Evolutionary conservation across 2,113 vertebrate species (phyloP), one percentile per base, ranked within the genome.

Genomic region (Lophura nycthemera): DNA sequence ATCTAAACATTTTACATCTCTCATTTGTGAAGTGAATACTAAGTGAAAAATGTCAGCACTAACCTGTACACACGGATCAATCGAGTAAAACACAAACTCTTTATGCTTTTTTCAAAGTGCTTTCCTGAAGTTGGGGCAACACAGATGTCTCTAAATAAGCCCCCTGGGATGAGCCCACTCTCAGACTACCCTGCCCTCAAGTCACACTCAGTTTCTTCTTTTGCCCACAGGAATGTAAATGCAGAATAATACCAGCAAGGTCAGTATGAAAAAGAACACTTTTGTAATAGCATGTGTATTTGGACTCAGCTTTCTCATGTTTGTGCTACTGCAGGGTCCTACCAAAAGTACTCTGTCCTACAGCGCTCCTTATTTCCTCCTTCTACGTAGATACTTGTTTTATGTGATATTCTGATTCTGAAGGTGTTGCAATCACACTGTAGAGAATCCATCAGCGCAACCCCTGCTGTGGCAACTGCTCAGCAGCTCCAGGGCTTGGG

Each of bases 1-100:
- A 85, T 96, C 94, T 86, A 57, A 94, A 70, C 66, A 76, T 88
- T 83, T 82, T 83, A 60, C n/a, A 32, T 80, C 82, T 88, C 74
- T 93, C 65, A 88, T 95, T 83, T 90, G 77, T 85, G 76, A 91
- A 84, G 85, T 34, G 94, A 96, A 95, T 91, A 65, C 70, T 85
- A 93, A 91, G 19, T 70, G 77, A 65, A 90, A 94, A 89, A 7
- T 13, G 21, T 54, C 80, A 45, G 48, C 63, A 82, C 64, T 86
- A 42, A 91, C 63, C 65, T 70, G 38, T 61, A 65, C 47, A 52
- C 64, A 64, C 14, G 50, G 74, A 78, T 91, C 87, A 86, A 30
- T 75, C 69, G 50, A 48, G 34, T 15, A 59, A 79, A 78, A 54
- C 60, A 25, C 36, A 61, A 1, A 29, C 61, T 81, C 80, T 83